phyloP scores from a whole-genome alignment of 2,113 vertebrate genomes.

The Arizona elegans region DNA sequence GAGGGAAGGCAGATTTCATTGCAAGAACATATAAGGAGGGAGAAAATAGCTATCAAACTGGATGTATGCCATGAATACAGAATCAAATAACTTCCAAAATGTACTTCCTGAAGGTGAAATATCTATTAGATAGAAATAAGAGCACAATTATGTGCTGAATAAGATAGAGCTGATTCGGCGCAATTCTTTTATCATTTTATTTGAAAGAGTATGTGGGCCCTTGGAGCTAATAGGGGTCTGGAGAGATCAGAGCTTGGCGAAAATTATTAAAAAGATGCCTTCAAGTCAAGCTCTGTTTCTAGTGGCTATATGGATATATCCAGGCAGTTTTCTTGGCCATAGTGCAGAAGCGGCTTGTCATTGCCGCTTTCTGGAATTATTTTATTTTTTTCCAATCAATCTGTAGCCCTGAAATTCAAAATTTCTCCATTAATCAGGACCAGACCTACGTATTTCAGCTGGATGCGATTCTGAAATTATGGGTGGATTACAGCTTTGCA shows the following conservation, averaged over 20 bases:
- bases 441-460: background rate
- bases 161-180: background rate
- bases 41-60: background rate
- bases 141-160: background rate
- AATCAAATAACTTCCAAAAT: background rate
- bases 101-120: slow-evolving; percentile 17
- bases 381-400: background rate
- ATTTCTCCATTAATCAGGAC: background rate
- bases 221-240: background rate
- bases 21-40: background rate
- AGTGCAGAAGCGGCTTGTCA: background rate
- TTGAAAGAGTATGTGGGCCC: background rate
- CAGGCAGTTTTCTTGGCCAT: background rate
- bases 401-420: background rate
- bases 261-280: background rate
- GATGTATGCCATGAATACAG: background rate
- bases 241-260: background rate
- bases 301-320: background rate
- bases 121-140: slow-evolving; percentile 10
- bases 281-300: background rate
- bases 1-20: background rate
- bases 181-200: background rate
- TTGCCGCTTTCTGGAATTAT: background rate
- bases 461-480: background rate
- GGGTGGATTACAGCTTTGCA: background rate